Evolutionary conservation across 2,113 vertebrate genomes (phyloP), one percentile per base, ranked within the genome.

Genomic region (Phocoena phocoena): DNA sequence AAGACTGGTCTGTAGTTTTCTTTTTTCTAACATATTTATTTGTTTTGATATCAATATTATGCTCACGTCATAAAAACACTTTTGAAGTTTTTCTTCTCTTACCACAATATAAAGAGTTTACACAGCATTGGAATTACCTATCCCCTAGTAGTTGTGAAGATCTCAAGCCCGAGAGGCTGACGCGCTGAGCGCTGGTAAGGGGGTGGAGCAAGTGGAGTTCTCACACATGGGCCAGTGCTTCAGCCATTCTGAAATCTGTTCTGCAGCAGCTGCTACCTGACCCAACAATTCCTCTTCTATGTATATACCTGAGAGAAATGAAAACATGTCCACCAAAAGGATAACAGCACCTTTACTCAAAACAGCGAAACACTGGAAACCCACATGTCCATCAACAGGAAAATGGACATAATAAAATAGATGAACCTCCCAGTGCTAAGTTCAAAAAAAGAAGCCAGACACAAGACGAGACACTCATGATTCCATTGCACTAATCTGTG

Each of bases 181-280:
- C 71, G 12, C 10, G 14, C 3, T 10, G n/a, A 65, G 68, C 20
- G n/a, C 1, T 38, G 38, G 17, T 9, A 81, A 44, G 58, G 79
- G 31, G 36, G 36, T 7, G 2, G 14, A n/a, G 65, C 41, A 44
- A 44, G 3, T 8, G 3, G 55, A 38, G 36, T n/a, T 73, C 81
- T 36, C 44, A 23, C 3, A n/a, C 12, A 28, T 1, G 2, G 7
- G 8, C 28, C 8, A 53, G 9, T 20, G 8, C 3, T 18, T 31
- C 60, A 63, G 26, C 18, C 36, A 20, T 5, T 33, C 2, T 55
- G 41, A 63, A 26, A n/a, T 8, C 60, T 6, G 20, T 31, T 26
- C 44, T 31, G 41, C 28, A 1, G 31, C 0, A 62, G 50, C n/a
- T 74, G 65, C 33, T 8, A 60, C 74, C 36, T 4, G 9, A 50